A percentile compares a stretch with the other conserved stretches of the same genome.
Evolutionary conservation across 1,140 invertebrate genomes (phyloP).

Genomic region (Diorhabda sublineata): DNA sequence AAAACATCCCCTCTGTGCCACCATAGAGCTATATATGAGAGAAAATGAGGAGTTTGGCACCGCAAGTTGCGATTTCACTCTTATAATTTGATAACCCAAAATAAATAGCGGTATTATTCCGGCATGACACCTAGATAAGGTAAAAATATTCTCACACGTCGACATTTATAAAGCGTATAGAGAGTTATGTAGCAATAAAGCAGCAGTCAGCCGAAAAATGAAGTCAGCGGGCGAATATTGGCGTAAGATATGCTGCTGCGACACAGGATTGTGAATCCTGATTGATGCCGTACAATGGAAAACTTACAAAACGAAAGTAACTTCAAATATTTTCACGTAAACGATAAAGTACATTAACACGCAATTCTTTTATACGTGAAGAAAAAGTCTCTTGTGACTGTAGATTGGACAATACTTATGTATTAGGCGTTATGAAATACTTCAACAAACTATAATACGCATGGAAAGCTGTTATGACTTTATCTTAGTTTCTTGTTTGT

Average conservation of each 20-base stretch:
- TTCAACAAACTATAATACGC: no score
- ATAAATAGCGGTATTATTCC: constrained; percentile 14
- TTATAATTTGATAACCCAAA: constrained; percentile 18
- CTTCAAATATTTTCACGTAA: constrained; percentile 4
- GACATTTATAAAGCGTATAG: constrained; percentile 19
- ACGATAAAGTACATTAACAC: background rate
- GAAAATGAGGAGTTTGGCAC: no score
- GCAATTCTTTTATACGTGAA: background rate
- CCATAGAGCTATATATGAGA: no score
- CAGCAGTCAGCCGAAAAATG: constrained; percentile 18
- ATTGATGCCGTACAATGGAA: constrained; percentile 19
- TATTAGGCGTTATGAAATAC: background rate
- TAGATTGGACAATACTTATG: background rate
- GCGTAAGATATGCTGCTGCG: constrained; percentile 10
- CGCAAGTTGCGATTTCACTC: background rate
- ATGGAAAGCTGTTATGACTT: no score
- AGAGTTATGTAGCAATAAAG: constrained; percentile 22
- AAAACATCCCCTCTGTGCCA: no score
- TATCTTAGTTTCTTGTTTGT: no score
- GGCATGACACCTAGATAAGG: constrained; percentile 15
- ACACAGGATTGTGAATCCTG: constrained; percentile 16
- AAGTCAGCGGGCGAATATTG: constrained; percentile 20
- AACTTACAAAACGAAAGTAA: constrained; percentile 16
- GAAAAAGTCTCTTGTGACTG: background rate
- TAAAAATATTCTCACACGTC: constrained; percentile 14